Conservation (phyloP, 2,113 vertebrate species). For the Heliornis fulica region DNA sequence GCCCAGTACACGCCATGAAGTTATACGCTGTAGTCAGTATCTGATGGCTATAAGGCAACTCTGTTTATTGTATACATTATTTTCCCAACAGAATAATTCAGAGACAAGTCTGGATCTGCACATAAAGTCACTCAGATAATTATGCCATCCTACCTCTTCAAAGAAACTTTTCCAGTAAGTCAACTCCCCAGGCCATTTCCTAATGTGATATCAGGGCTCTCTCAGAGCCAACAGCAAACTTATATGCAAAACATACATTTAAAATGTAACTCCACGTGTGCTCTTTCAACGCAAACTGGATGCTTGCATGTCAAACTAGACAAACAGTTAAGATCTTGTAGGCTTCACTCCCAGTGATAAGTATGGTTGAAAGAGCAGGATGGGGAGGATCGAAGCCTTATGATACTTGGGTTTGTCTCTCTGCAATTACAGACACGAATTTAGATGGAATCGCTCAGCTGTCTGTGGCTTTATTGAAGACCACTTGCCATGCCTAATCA, state of each 20-base stretch:
- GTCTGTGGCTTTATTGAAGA: constrained; percentile 47
- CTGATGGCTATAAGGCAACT: neutral
- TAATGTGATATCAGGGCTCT: neutral
- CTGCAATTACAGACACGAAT: constrained; percentile 23
- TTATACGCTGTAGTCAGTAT: neutral
- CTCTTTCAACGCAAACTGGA: neutral
- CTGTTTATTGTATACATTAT: neutral
- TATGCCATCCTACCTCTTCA: neutral
- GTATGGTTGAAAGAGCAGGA: neutral
- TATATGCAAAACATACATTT: too few relatives aligned
- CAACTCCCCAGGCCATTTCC: neutral
- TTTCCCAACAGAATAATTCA: neutral
- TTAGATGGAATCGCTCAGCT: constrained; percentile 1
- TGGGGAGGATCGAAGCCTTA: rapidly evolving
- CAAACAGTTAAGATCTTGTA: neutral
- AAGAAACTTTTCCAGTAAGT: neutral
- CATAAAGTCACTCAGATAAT: neutral
- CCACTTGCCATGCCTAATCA: constrained; percentile 47
- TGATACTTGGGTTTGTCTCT: neutral
- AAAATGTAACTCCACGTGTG: neutral
- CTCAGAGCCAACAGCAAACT: neutral
- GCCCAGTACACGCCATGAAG: neutral
- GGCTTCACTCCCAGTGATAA: neutral
- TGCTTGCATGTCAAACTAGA: neutral
- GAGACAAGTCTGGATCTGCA: neutral